A percentile compares a stretch with the other conserved stretches of the same genome.
These are phyloP conservation scores for Uria aalge DNA, from an alignment of 2,113 vertebrate genomes.

Conservation along the genomic window DNA sequence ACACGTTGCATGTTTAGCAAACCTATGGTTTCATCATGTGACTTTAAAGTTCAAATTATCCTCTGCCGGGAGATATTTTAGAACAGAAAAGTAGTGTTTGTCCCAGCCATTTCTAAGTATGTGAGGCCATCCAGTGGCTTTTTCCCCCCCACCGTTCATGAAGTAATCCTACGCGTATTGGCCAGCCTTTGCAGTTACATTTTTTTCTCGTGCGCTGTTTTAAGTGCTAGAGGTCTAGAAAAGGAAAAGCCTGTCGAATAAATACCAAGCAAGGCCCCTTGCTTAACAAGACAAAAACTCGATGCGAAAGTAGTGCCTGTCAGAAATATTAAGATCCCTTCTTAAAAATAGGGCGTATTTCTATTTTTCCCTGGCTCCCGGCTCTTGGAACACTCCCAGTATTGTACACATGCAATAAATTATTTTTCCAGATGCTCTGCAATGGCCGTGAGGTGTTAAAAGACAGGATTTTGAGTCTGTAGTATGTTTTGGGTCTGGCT, in stretches of 20 bases:
- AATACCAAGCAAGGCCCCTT: background rate
- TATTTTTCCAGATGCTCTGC: background rate
- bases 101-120: conserved; percentile 9
- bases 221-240: conserved; percentile 26
- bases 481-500: background rate
- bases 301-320: background rate
- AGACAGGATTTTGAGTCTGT: background rate
- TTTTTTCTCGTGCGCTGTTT: background rate
- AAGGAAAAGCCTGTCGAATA: conserved; percentile 6
- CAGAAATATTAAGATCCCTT: background rate
- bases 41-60: conserved; percentile 49
- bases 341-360: background rate
- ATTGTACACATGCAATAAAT: background rate
- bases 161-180: background rate
- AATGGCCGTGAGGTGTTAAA: background rate
- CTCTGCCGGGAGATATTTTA: conserved; percentile 11
- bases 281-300: background rate
- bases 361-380: background rate
- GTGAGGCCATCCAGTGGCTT: conserved; percentile 63
- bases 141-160: background rate
- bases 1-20: conserved; percentile 52
- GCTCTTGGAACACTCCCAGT: background rate
- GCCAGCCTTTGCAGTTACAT: background rate
- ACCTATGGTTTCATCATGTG: conserved; percentile 63
- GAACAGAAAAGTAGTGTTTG: conserved; percentile 57